A percentile compares a stretch with the other conserved stretches of the same genome.
Conservation (phyloP, 2,888 invertebrate genomes). For the Melangyna quadrimaculata region DNA sequence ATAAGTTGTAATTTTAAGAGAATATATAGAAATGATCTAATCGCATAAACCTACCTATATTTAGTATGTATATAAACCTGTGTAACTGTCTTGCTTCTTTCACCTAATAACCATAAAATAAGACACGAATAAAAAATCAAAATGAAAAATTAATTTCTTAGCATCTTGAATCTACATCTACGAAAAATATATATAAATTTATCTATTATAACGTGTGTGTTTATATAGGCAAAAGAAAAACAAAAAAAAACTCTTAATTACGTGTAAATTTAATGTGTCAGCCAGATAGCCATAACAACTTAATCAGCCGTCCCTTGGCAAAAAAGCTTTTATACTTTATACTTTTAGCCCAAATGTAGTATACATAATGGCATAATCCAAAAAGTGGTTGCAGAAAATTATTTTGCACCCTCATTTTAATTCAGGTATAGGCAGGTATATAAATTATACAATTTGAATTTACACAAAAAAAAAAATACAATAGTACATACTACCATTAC, state of each 20-base stretch:
- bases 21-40: neutral
- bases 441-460: conserved; percentile 46
- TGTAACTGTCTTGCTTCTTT: neutral
- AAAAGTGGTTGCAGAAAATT: conserved; percentile 49
- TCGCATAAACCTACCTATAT: too few species aligned
- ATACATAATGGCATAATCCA: conserved; percentile 48
- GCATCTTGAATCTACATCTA: conserved; percentile 34
- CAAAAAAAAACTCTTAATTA: conserved; percentile 42
- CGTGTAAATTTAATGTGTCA: conserved; percentile 49
- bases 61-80: too few species aligned
- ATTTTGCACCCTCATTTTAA: conserved; percentile 44
- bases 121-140: conserved; percentile 31
- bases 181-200: conserved; percentile 8
- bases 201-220: conserved; percentile 44
- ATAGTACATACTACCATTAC: conserved; percentile 52
- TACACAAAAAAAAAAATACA: conserved; percentile 37
- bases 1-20: too few species aligned
- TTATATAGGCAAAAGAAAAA: conserved; percentile 31
- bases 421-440: neutral
- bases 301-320: conserved; percentile 35
- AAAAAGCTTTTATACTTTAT: conserved; percentile 35
- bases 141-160: conserved; percentile 34
- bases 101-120: conserved; percentile 30
- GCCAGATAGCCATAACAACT: conserved; percentile 33
- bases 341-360: conserved; percentile 44